Evolutionary conservation across 2,888 invertebrate species (phyloP).

Genomic region (Coremacera marginata): DNA sequence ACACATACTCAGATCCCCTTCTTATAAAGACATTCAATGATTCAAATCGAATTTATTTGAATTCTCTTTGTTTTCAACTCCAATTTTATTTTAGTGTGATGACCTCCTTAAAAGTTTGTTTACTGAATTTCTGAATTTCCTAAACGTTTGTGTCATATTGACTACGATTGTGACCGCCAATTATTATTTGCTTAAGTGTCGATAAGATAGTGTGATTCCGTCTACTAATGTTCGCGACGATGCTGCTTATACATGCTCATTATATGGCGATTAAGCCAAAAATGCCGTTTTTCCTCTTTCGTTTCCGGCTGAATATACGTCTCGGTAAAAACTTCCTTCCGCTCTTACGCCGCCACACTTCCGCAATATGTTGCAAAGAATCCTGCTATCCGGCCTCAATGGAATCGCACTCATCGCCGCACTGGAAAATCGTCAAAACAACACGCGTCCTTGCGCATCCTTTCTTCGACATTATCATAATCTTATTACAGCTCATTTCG

Average conservation of each 20-base stretch:
- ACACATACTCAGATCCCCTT: too few relatives aligned
- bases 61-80: too few relatives aligned
- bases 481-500: constrained; percentile 5
- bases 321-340: constrained; percentile 7
- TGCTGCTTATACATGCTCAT: background rate
- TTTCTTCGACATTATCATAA: constrained; percentile 1
- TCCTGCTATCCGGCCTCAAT: background rate
- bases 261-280: background rate
- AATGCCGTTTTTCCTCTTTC: background rate
- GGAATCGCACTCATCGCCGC: background rate
- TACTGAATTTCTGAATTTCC: background rate
- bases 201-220: background rate
- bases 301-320: background rate
- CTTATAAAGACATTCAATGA: too few relatives aligned
- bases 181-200: too few relatives aligned
- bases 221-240: background rate
- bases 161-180: too few relatives aligned
- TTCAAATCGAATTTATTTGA: too few relatives aligned
- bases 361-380: background rate
- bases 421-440: constrained; percentile 2
- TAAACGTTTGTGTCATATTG: background rate
- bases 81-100: too few relatives aligned
- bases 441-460: constrained; percentile 15
- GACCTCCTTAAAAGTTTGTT: too few relatives aligned
- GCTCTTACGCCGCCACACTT: background rate